phyloP scores from a whole-genome alignment of 2,888 invertebrate genomes.

The Gryllus longicercus region DNA sequence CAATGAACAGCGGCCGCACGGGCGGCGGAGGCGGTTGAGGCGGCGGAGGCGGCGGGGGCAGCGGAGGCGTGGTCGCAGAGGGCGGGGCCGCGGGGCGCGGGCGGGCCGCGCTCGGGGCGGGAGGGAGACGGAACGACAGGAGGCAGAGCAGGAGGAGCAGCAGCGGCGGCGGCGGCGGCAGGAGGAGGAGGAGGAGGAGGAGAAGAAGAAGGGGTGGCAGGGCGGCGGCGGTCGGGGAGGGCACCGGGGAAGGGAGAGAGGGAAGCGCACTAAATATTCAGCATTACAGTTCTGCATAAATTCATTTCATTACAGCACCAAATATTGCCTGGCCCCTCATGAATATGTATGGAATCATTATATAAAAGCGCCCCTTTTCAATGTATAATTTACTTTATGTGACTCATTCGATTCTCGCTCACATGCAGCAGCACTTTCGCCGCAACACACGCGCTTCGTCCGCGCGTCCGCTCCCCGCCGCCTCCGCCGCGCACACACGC shows the following conservation, averaged over 20 bases:
- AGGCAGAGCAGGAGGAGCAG: slow-evolving; percentile 46
- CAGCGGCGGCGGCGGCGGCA: not conserved
- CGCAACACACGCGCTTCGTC: slow-evolving; percentile 21
- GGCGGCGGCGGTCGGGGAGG: not conserved
- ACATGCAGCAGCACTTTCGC: slow-evolving; percentile 34
- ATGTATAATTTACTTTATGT: slow-evolving; percentile 66
- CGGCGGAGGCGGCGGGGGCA: slow-evolving; percentile 58
- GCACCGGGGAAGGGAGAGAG: not conserved
- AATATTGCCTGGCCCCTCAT: slow-evolving; percentile 60
- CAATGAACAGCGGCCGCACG: not conserved
- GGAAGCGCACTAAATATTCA: slow-evolving; percentile 52
- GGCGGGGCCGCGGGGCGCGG: not conserved
- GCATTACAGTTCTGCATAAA: slow-evolving; percentile 64
- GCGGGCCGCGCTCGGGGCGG: slow-evolving; percentile 42
- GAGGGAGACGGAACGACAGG: slow-evolving; percentile 18
- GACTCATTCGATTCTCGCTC: slow-evolving; percentile 54
- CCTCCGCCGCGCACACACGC: not conserved
- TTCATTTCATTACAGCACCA: slow-evolving; percentile 63
- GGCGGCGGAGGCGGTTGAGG: slow-evolving; percentile 49
- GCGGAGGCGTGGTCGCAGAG: not conserved
- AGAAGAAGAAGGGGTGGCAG: slow-evolving; percentile 57
- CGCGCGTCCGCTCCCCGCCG: not conserved
- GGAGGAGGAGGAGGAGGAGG: slow-evolving; percentile 50
- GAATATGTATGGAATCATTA: slow-evolving; percentile 65
- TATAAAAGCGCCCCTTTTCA: slow-evolving; percentile 59